Conservation (phyloP, 2,113 vertebrate species). For the Triplophysa tibetana region DNA sequence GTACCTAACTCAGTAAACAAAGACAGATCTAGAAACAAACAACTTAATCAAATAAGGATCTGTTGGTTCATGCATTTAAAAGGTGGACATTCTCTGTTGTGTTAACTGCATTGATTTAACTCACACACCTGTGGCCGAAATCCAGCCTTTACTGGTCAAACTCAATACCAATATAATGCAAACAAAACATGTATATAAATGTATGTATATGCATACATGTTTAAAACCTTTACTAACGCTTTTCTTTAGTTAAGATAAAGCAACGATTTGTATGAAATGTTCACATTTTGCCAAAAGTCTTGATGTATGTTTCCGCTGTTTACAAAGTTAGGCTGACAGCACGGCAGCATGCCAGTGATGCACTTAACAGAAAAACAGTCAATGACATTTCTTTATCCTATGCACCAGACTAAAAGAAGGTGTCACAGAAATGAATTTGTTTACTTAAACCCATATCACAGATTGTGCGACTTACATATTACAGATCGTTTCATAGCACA, state of each 20-base stretch:
- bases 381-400: background rate
- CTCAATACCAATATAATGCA: no score
- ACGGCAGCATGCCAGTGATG: slow-evolving; percentile 1
- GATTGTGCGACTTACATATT: no score
- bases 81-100: background rate
- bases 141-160: no score
- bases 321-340: slow-evolving; percentile 2
- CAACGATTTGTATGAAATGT: background rate
- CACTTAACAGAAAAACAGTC: slow-evolving; percentile 5
- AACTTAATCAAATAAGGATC: background rate
- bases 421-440: background rate
- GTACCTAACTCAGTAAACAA: background rate
- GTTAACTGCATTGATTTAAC: background rate
- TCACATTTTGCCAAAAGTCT: background rate
- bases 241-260: background rate
- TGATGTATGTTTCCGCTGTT: background rate
- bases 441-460: background rate
- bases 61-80: no score
- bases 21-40: background rate
- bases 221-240: background rate
- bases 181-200: no score
- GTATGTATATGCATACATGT: no score
- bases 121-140: no score
- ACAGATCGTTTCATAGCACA: background rate
- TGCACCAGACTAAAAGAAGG: background rate